Evolutionary conservation across 2,113 vertebrate species (phyloP).

Genomic region (Arizona elegans): DNA sequence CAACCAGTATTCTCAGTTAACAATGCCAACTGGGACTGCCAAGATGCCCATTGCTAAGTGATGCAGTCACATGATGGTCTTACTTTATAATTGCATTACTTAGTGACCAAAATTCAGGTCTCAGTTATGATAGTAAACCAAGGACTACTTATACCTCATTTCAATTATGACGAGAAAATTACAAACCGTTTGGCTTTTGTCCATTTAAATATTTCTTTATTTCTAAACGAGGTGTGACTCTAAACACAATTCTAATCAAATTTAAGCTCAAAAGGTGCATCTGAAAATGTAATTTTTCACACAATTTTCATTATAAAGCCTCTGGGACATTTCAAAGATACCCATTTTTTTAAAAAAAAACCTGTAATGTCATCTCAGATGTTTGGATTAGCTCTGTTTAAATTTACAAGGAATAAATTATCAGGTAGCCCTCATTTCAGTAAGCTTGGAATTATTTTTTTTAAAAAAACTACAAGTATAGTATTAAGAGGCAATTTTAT

Average conservation of each 20-base stretch:
- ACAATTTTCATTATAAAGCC: not conserved
- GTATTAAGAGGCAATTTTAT: not conserved
- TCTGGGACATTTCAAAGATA: not conserved
- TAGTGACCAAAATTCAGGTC: not conserved
- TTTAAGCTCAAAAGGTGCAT: not conserved
- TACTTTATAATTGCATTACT: not conserved
- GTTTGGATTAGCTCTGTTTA: not conserved
- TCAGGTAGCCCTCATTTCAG: not conserved
- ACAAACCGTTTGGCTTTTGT: not conserved
- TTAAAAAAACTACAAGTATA: not conserved
- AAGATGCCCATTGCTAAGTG: not conserved
- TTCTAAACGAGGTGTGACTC: not conserved
- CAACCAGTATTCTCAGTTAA: not conserved
- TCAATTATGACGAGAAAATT: not conserved
- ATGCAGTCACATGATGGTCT: not conserved
- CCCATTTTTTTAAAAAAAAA: not conserved
- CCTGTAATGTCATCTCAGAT: not conserved
- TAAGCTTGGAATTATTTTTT: not conserved
- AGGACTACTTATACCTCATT: not conserved
- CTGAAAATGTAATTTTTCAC: not conserved
- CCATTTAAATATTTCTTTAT: not conserved
- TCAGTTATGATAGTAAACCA: not conserved
- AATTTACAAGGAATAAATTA: not conserved
- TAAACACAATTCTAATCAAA: not conserved
- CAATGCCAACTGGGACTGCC: not conserved